Base-by-base conservation (phyloP, 2,888 invertebrate genomes). In the Plusia festucae region DNA sequence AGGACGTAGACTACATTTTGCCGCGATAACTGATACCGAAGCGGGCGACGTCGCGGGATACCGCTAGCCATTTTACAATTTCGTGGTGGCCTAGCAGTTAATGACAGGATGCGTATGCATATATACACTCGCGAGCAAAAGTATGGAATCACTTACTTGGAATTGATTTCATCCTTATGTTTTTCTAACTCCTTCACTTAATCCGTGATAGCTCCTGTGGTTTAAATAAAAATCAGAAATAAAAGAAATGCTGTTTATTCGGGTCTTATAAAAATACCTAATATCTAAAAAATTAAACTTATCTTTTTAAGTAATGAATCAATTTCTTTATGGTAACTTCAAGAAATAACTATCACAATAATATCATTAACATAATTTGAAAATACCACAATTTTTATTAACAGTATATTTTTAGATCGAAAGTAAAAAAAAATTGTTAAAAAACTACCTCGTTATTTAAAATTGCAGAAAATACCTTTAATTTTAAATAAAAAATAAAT, bases 281-380 rank as follows among this genome's bases (percentile, higher is more conserved):
- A 53, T 61, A 62, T 55, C 67, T 59, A 30, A 44, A 52, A 20
- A 13, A 18, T 2, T 44, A 30, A 34, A 22, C 8, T 46, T 34
- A 68, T 5, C 9, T 9, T 13, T 20, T 55, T 20, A 46, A 51
- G 6, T 76, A 76, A 44, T 11, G 40, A 51, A 62, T 60, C 55
- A 74, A 78, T 78, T 69, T 71, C 71, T 64, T 74, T 44, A 56
- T 57, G 78, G 73, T 79, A 70, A 79, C 79, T 65, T 70, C 67
- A 53, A 3, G 67, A 46, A 68, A 53, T 52, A 61, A 56, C 57
- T 68, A 78, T 74, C 62, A 74, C 74, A 70, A 66, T 52, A 46
- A 49, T 55, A 24, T 44, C 7, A 13, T 49, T 51, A 58, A 70
- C 11, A 56, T 40, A 76, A 9, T 53, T 20, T 53, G 32, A n/a